A percentile compares a stretch with the other conserved stretches of the same genome.
These are phyloP conservation scores for Australoheros scitulus DNA, from an alignment of 2,113 vertebrate genomes.

Conservation along the genomic window DNA sequence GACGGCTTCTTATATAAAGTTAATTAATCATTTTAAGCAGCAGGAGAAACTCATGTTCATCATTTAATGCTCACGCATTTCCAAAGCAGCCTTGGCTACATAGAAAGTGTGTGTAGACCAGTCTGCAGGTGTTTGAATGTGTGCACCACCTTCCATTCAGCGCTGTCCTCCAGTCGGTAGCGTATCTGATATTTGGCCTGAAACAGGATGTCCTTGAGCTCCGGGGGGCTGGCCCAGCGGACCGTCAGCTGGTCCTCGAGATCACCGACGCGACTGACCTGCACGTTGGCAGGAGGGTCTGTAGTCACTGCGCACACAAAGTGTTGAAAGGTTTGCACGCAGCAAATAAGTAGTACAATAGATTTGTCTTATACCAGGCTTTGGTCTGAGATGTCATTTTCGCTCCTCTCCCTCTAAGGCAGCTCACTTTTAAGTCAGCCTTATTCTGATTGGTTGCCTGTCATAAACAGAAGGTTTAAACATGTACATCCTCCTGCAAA, in stretches of 20 bases:
- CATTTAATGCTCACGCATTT: background rate
- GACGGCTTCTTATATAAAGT: background rate
- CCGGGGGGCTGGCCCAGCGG: constrained; percentile 89
- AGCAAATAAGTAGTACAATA: constrained; percentile 2
- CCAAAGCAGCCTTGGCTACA: background rate
- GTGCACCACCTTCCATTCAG: constrained; percentile 90
- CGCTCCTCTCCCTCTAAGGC: too few species aligned
- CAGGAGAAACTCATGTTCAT: background rate
- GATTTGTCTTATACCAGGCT: background rate
- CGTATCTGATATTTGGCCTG: constrained; percentile 98
- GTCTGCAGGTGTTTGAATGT: background rate
- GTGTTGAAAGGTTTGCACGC: background rate
- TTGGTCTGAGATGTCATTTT: background rate
- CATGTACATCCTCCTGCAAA: too few species aligned
- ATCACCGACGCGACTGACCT: constrained; percentile 90
- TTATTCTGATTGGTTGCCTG: background rate
- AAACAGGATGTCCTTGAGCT: constrained; percentile 94
- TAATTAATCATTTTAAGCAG: background rate
- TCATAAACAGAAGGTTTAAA: background rate
- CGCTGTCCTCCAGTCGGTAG: constrained; percentile 93
- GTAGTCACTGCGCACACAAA: constrained; percentile 86
- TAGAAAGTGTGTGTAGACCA: background rate
- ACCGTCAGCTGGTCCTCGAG: constrained; percentile 95
- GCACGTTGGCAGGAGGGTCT: constrained; percentile 89
- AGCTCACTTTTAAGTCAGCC: background rate